Base-by-base conservation (phyloP, 2,888 invertebrate species). In the Melipona bicolor region DNA sequence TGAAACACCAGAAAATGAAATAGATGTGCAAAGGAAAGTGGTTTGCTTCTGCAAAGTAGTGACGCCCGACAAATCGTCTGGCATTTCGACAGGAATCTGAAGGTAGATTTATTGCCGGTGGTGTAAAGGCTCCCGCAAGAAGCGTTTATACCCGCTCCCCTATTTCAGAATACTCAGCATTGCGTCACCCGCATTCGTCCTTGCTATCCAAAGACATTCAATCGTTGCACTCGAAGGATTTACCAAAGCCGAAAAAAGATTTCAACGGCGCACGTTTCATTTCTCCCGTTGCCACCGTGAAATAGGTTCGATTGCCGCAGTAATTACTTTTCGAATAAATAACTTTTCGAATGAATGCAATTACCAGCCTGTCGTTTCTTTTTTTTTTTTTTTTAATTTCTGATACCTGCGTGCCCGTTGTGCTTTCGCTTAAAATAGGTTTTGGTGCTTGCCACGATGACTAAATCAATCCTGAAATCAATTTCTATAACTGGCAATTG, bases 11-110 rank as follows among this genome's bases (percentile, higher is more conserved):
- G 79, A 80, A 75, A 76, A 74, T 69, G 76, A 78, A 76, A 79
- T 78, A 78, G 86, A 79, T 73, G 77, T 62, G 71, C 65, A 74
- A 77, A 82, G 84, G 84, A 83, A 90, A 86, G 86, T 84, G 81
- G 88, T 81, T 81, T 68, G 83, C 77, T 73, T 67, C 69, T 79
- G 80, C 77, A 61, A 78, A 73, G 70, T 72, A 78, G 88, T 90
- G 92, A 91, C 92, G 89, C 84, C 85, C 91, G 90, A 93, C 92
- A 92, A 93, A 92, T 92, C 89, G 92, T 91, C 90, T 87, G 87
- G 87, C 87, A 81, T 87, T 89, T 90, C 89, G 85, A 86, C 86
- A 87, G 88, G 88, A 88, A 88, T 87, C 86, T 84, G 85, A 89
- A 87, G 87, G 86, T 90, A 88, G 89, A 92, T 92, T 92, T 92